phyloP scores from a whole-genome alignment of 2,888 invertebrate genomes.

The Argyra leucocephala region DNA sequence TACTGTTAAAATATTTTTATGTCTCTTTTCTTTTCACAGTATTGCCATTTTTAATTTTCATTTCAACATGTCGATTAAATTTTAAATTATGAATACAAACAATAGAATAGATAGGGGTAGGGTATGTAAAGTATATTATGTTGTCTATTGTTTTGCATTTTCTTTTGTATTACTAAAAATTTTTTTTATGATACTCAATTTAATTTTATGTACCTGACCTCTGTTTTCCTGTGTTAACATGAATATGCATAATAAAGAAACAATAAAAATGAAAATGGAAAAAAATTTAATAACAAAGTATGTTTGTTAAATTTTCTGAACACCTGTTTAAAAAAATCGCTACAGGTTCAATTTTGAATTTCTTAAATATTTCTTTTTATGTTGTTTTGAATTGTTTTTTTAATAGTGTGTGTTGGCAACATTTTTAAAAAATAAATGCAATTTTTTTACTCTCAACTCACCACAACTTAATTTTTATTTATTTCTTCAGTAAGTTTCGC shows the following conservation, averaged over 20 bases:
- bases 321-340: not conserved
- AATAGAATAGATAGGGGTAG: no score
- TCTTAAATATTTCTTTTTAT: not conserved
- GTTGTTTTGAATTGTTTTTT: no score
- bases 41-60: not conserved
- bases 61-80: not conserved
- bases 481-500: no score
- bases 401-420: no score
- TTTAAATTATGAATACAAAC: no score
- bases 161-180: not conserved
- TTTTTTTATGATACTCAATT: not conserved
- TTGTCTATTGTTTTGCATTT: no score
- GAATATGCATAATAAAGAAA: not conserved
- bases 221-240: not conserved
- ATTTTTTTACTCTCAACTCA: no score
- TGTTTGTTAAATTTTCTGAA: not conserved
- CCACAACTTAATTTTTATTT: no score
- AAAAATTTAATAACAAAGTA: not conserved
- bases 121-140: no score
- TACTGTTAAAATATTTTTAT: no score
- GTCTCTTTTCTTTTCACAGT: no score
- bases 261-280: not conserved
- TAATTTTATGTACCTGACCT: not conserved
- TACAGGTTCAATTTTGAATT: slow-evolving; percentile 6
- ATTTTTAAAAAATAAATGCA: no score